phyloP scores from a whole-genome alignment of 2,888 invertebrate species.

The Cetonia aurata region DNA sequence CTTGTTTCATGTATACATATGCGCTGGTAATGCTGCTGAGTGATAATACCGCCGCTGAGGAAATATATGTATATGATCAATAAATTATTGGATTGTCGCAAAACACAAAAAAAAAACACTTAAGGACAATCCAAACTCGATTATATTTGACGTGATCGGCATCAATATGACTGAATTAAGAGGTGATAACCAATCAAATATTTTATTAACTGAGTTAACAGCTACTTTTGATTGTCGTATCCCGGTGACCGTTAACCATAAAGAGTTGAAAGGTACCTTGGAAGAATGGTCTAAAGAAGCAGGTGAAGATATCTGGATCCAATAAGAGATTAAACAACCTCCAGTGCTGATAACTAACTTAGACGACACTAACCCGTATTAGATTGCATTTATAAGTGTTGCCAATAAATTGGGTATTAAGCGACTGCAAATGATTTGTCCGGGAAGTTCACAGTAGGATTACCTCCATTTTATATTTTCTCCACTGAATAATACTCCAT shows the following conservation, averaged over 20 bases:
- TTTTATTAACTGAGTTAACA: slow-evolving; percentile 84
- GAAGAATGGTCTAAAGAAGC: slow-evolving; percentile 69
- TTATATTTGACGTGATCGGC: slow-evolving; percentile 88
- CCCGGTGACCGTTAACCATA: slow-evolving; percentile 48
- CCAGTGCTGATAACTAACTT: slow-evolving; percentile 68
- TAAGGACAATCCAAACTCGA: slow-evolving; percentile 74
- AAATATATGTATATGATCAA: slow-evolving; percentile 80
- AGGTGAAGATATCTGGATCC: slow-evolving; percentile 70
- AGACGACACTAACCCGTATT: slow-evolving; percentile 71
- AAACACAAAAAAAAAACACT: slow-evolving; percentile 76
- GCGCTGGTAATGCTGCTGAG: slow-evolving; percentile 91
- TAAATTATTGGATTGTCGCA: slow-evolving; percentile 79
- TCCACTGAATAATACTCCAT: slow-evolving; percentile 87
- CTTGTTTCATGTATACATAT: too few relatives aligned
- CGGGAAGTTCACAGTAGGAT: slow-evolving; percentile 86
- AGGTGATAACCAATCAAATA: slow-evolving; percentile 86
- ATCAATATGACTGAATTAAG: slow-evolving; percentile 83
- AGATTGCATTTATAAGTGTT: slow-evolving; percentile 70
- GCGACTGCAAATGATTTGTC: slow-evolving; percentile 71
- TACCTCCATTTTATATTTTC: slow-evolving; percentile 92
- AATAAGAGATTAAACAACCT: slow-evolving; percentile 69
- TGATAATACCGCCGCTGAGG: slow-evolving; percentile 86
- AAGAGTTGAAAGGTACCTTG: slow-evolving; percentile 69
- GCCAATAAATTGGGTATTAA: slow-evolving; percentile 64
- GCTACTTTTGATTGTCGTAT: slow-evolving; percentile 50